A percentile compares a stretch with the other conserved stretches of the same genome.
Evolutionary conservation across 2,888 invertebrate species (phyloP).

Genomic region (Pycnomerus fuliginosus): DNA sequence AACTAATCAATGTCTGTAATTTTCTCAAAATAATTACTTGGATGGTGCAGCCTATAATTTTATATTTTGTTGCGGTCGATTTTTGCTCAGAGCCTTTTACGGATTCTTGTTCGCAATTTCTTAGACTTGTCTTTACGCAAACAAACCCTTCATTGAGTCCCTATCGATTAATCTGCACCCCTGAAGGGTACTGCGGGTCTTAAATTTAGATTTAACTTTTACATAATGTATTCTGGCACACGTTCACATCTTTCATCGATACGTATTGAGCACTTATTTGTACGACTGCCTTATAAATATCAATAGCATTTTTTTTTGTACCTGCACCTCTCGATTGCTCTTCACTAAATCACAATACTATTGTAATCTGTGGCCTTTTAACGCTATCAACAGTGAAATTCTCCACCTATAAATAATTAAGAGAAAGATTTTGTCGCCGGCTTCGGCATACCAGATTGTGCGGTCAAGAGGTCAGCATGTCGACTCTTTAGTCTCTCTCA

Average conservation of each 20-base stretch:
- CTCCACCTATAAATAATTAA: constrained; percentile 19
- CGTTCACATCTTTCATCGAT: constrained; percentile 40
- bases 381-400: not conserved
- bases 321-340: constrained; percentile 28
- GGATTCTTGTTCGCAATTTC: constrained; percentile 13
- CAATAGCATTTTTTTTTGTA: constrained; percentile 38
- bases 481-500: constrained; percentile 18
- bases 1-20: constrained; percentile 43
- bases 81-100: constrained; percentile 18
- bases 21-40: constrained; percentile 39
- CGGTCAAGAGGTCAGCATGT: constrained; percentile 27
- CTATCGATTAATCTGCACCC: constrained; percentile 14
- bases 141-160: no score
- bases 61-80: constrained; percentile 32
- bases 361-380: not conserved
- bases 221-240: constrained; percentile 42
- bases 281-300: constrained; percentile 42
- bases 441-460: constrained; percentile 23
- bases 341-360: constrained; percentile 17
- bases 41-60: constrained; percentile 33
- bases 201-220: constrained; percentile 34
- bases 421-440: constrained; percentile 24
- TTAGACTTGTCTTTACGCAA: no score
- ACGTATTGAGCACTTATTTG: constrained; percentile 38
- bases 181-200: constrained; percentile 13